These are phyloP conservation scores for Choreutis nemorana DNA, from an alignment of 2,888 invertebrate species.

Conservation along the genomic window DNA sequence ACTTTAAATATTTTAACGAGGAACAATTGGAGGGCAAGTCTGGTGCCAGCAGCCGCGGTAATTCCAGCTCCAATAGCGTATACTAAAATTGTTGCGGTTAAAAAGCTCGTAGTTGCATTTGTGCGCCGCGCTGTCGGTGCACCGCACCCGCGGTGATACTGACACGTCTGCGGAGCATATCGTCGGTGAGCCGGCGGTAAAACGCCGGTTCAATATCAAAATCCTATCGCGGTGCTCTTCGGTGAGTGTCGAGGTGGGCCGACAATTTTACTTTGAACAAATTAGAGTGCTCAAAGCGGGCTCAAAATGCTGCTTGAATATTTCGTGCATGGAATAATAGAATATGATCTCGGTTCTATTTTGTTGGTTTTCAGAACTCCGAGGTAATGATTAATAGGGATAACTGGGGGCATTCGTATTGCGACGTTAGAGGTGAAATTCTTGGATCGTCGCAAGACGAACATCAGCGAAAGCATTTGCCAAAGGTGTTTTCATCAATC, in stretches of 20 bases:
- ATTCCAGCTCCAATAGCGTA: slow-evolving; percentile 75
- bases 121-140: slow-evolving; percentile 52
- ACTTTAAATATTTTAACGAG: slow-evolving; percentile 68
- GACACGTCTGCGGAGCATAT: slow-evolving; percentile 27
- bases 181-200: slow-evolving; percentile 28
- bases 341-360: slow-evolving; percentile 71
- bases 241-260: slow-evolving; percentile 27
- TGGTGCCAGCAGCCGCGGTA: slow-evolving; percentile 75
- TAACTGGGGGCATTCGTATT: slow-evolving; percentile 71
- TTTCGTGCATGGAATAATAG: slow-evolving; percentile 71
- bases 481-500: slow-evolving; percentile 74
- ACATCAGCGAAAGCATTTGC: slow-evolving; percentile 73
- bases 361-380: slow-evolving; percentile 68
- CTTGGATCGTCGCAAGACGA: slow-evolving; percentile 68
- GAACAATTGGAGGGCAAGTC: slow-evolving; percentile 73
- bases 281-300: slow-evolving; percentile 73
- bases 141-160: slow-evolving; percentile 37
- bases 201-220: slow-evolving; percentile 23
- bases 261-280: slow-evolving; percentile 72
- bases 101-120: slow-evolving; percentile 69
- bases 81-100: slow-evolving; percentile 77
- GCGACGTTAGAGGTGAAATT: slow-evolving; percentile 72
- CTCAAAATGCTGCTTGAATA: slow-evolving; percentile 47
- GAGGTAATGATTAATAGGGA: slow-evolving; percentile 71
- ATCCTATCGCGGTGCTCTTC: slow-evolving; percentile 24